phyloP scores from a whole-genome alignment of 2,113 vertebrate species.

The Charina bottae region DNA sequence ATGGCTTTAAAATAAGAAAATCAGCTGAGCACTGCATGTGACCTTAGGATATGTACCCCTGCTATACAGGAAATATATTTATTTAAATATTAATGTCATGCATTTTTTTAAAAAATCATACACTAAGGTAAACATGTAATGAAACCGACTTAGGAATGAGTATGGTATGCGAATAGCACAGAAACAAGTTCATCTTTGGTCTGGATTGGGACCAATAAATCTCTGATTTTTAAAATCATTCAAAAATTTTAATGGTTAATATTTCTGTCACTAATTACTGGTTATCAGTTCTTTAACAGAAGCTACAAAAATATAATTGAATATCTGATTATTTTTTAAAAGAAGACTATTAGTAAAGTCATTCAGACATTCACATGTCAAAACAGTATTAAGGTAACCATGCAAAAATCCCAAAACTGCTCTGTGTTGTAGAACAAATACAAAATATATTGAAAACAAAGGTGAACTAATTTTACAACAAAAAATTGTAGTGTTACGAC shows the following conservation, averaged over 20 bases:
- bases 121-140: neutral
- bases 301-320: neutral
- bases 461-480: conserved; percentile 4
- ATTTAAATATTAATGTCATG: neutral
- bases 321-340: conserved; percentile 14
- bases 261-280: conserved; percentile 1
- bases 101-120: neutral
- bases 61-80: neutral
- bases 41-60: neutral
- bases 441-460: conserved; percentile 24
- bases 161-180: neutral
- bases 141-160: neutral
- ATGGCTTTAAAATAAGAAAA: too few species aligned
- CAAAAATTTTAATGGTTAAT: conserved; percentile 20
- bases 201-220: neutral
- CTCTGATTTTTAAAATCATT: conserved; percentile 24
- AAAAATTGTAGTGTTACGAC: neutral
- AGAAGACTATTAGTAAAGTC: conserved; percentile 54
- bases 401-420: conserved; percentile 53
- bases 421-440: conserved; percentile 18
- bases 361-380: conserved; percentile 55
- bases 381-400: conserved; percentile 57
- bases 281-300: conserved; percentile 31
- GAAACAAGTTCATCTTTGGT: neutral
- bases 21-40: neutral